Evolutionary conservation across 2,888 invertebrate genomes (phyloP).

Genomic region (Mystacides longicornis): DNA sequence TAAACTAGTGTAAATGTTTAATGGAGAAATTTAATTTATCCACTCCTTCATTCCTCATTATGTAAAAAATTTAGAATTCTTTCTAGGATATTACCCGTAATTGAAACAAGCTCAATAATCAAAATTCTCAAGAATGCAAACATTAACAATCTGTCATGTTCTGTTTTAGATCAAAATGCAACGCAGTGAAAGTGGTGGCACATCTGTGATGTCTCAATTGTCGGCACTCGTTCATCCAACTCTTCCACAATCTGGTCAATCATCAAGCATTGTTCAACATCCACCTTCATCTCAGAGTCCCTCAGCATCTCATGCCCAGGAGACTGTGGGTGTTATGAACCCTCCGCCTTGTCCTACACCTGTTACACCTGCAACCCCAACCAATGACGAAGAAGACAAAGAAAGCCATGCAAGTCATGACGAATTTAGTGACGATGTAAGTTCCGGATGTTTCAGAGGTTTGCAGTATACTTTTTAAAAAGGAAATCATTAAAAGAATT

Average conservation of each 20-base stretch:
- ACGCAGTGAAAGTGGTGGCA: neutral
- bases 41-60: no score
- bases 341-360: constrained; percentile 34
- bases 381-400: constrained; percentile 35
- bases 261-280: constrained; percentile 23
- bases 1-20: no score
- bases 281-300: neutral
- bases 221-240: neutral
- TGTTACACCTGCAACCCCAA: constrained; percentile 26
- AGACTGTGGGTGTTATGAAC: constrained; percentile 28
- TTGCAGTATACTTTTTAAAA: neutral
- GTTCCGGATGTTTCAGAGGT: neutral
- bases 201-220: constrained; percentile 17
- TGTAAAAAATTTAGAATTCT: no score
- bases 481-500: neutral
- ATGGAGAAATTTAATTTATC: no score
- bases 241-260: constrained; percentile 28
- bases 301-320: constrained; percentile 21
- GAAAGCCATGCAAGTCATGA: constrained; percentile 44
- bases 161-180: neutral
- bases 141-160: no score
- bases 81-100: no score
- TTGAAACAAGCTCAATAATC: no score
- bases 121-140: no score
- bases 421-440: constrained; percentile 44